Evolutionary conservation across 1,140 invertebrate genomes (phyloP).

Genomic region (Schmidtea mediterranea): DNA sequence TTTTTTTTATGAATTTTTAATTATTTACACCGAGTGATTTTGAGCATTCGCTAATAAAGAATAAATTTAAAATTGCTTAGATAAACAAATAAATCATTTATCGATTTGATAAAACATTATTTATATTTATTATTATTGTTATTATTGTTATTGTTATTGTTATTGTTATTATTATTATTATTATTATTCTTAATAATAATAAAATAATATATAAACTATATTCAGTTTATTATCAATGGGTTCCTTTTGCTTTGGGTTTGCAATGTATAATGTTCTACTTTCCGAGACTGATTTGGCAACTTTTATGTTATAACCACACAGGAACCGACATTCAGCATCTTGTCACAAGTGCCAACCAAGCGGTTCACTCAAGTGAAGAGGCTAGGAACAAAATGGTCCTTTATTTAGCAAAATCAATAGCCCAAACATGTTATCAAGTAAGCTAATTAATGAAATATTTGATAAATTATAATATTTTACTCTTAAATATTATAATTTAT

Average conservation of each 20-base stretch:
- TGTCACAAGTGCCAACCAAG: background rate
- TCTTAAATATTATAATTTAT: no score
- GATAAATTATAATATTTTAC: background rate
- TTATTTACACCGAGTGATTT: no score
- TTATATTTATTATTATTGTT: no score
- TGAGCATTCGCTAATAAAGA: no score
- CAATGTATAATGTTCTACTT: slow-evolving; percentile 2
- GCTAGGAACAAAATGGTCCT: background rate
- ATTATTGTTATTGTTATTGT: no score
- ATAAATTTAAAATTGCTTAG: no score
- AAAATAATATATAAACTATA: no score
- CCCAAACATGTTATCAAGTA: background rate
- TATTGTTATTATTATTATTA: no score
- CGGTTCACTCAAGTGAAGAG: background rate
- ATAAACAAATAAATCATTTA: no score
- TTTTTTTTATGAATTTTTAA: no score
- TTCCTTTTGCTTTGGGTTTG: slow-evolving; percentile 1
- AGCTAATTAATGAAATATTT: background rate
- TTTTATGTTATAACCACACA: background rate
- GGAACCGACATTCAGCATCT: slow-evolving; percentile 3
- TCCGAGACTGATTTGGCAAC: slow-evolving; percentile 2
- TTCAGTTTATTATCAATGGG: slow-evolving; percentile 7
- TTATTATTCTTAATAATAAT: no score
- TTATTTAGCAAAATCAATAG: background rate
- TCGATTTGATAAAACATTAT: no score